Conservation (phyloP, 2,113 vertebrate genomes). For the Petrocephalus zakoni region DNA sequence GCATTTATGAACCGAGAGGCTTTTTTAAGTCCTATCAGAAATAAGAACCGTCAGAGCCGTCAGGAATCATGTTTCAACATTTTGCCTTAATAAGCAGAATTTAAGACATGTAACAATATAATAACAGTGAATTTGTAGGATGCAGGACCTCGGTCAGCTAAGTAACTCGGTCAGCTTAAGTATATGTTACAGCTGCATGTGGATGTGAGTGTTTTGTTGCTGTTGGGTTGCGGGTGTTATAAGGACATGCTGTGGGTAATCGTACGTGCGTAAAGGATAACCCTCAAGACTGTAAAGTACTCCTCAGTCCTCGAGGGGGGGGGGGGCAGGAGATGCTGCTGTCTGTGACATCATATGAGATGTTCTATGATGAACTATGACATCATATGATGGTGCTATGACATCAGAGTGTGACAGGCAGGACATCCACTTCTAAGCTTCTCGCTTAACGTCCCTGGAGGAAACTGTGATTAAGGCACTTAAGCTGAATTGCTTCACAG, state of each 20-base stretch:
- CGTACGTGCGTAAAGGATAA: neutral
- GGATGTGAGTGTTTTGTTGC: neutral
- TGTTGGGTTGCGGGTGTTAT: neutral
- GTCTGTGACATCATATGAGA: neutral
- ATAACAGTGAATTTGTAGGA: neutral
- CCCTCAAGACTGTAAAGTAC: neutral
- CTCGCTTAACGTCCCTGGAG: neutral
- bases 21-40: neutral
- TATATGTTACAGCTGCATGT: neutral
- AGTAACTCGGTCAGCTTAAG: neutral
- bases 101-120: neutral
- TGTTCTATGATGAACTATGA: neutral
- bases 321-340: neutral
- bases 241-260: neutral
- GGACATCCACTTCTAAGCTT: neutral
- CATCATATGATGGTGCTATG: neutral
- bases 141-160: neutral
- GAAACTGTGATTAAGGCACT: neutral
- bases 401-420: neutral
- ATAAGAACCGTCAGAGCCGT: neutral
- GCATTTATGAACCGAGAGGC: too few species aligned
- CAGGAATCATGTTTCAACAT: neutral
- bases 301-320: neutral
- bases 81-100: neutral
- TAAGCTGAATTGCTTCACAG: neutral